Evolutionary conservation across 2,888 invertebrate species (phyloP).

Genomic region (Gymnocheta viridis): DNA sequence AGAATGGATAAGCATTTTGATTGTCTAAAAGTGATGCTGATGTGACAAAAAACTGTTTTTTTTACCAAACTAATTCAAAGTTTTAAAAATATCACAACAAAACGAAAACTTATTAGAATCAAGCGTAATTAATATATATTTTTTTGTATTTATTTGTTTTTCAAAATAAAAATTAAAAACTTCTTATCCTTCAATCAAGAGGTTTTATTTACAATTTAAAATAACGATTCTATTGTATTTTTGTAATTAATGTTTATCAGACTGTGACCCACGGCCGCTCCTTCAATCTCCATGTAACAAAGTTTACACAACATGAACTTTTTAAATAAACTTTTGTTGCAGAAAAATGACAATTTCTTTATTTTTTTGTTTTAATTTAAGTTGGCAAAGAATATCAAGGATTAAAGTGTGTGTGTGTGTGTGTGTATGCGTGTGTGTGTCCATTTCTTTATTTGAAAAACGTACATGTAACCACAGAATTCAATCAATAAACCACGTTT

Average conservation of each 20-base stretch:
- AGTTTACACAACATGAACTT: constrained; percentile 61
- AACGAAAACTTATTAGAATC: not conserved
- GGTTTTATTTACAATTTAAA: constrained; percentile 4
- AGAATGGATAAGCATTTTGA: too few relatives aligned
- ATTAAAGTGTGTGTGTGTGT: not conserved
- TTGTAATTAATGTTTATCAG: constrained; percentile 60
- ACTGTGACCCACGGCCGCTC: constrained; percentile 8
- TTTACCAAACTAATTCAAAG: too few relatives aligned
- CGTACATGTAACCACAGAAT: constrained; percentile 59
- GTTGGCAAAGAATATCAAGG: constrained; percentile 13
- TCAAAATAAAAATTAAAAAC: constrained; percentile 23
- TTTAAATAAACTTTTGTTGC: constrained; percentile 57
- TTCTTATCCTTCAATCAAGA: not conserved
- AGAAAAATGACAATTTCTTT: constrained; percentile 26
- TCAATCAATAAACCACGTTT: constrained; percentile 68
- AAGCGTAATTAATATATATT: not conserved
- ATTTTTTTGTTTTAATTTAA: constrained; percentile 8
- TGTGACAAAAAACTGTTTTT: too few relatives aligned
- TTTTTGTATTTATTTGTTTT: constrained; percentile 35
- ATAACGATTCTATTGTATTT: constrained; percentile 23
- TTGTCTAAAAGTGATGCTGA: too few relatives aligned
- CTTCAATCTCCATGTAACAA: not conserved
- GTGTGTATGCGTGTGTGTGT: not conserved
- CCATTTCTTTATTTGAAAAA: constrained; percentile 26
- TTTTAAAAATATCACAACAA: too few relatives aligned